A percentile compares a stretch with the other conserved stretches of the same genome.
Evolutionary conservation across 1,140 invertebrate species (phyloP).

Genomic region (Rhagoletis zephyria): DNA sequence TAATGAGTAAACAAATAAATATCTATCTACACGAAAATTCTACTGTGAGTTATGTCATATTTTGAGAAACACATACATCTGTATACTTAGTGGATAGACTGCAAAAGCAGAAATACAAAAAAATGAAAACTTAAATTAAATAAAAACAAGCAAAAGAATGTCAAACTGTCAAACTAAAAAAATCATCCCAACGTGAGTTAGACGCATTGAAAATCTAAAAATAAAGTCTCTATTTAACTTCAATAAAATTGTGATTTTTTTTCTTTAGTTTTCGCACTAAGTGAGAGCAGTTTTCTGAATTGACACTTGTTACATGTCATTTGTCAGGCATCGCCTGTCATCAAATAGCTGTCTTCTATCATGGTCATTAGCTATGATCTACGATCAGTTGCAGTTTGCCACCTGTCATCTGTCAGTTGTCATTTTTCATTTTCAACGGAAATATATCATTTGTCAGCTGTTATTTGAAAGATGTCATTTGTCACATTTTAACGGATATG

Average conservation of each 20-base stretch:
- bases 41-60: not conserved
- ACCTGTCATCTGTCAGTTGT: not conserved
- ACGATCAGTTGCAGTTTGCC: not conserved
- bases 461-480: not conserved
- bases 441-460: not conserved
- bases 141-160: not conserved
- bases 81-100: not conserved
- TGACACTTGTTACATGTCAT: too few species aligned
- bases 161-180: slow-evolving; percentile 26
- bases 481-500: too few species aligned
- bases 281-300: too few species aligned
- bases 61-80: not conserved
- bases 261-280: not conserved
- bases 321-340: too few species aligned
- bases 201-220: not conserved
- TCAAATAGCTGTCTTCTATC: too few species aligned
- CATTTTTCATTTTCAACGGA: not conserved
- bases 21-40: not conserved
- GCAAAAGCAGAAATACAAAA: not conserved
- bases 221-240: slow-evolving; percentile 52
- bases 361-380: too few species aligned
- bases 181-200: slow-evolving; percentile 57
- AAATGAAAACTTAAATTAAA: not conserved
- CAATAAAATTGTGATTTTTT: slow-evolving; percentile 14
- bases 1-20: not conserved